These are phyloP conservation scores for Chiloscyllium plagiosum DNA, from an alignment of 2,113 vertebrate species.

Conservation along the genomic window DNA sequence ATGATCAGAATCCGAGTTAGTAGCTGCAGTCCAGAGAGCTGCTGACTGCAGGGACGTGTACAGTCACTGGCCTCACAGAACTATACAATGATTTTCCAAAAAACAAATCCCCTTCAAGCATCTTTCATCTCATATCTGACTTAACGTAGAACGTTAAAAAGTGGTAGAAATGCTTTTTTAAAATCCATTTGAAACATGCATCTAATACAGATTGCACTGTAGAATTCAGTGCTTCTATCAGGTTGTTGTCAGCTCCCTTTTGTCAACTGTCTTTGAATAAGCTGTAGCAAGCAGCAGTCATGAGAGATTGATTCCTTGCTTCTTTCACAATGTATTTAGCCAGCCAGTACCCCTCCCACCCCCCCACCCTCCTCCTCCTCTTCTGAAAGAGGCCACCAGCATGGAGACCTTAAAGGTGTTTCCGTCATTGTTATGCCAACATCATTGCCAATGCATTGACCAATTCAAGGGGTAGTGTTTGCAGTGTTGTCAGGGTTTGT, in stretches of 20 bases:
- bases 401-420: neutral
- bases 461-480: neutral
- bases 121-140: conserved; percentile 27
- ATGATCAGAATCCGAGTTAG: conserved; percentile 78
- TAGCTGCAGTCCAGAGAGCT: conserved; percentile 41
- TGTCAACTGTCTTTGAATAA: neutral
- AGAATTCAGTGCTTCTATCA: no score
- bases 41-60: neutral
- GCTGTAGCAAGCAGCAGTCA: neutral
- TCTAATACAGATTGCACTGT: neutral
- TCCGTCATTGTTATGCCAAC: neutral
- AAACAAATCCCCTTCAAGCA: conserved; percentile 20
- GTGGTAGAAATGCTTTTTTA: neutral
- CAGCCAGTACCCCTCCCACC: neutral
- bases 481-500: neutral
- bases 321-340: neutral
- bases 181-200: neutral
- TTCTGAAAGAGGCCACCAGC: neutral
- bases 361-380: neutral
- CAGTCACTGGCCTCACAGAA: conserved; percentile 23
- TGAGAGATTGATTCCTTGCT: neutral
- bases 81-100: neutral
- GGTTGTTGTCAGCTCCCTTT: neutral
- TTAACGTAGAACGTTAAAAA: neutral
- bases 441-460: neutral